Conservation (phyloP, 2,797 vertebrate species). For the Darevskia nairensis region DNA sequence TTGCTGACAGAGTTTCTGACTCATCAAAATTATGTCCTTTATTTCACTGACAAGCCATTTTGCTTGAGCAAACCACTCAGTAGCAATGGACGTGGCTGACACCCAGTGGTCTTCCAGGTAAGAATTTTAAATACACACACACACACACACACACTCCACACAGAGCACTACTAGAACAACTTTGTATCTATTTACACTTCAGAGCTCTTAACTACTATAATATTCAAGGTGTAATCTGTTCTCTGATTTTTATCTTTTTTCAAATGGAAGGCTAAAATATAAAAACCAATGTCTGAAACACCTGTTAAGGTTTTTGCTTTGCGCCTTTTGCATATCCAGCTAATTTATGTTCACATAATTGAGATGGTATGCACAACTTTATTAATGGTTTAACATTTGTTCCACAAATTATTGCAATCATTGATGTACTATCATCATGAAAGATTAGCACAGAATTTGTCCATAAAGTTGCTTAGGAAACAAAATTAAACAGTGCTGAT, state of each 20-base stretch:
- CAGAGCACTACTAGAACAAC: not conserved
- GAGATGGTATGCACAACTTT: conserved; percentile 1
- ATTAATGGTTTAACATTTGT: not conserved
- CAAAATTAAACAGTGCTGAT: not conserved
- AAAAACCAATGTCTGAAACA: conserved; percentile 39
- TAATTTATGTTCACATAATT: conserved; percentile 51
- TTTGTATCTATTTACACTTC: not conserved
- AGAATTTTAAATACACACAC: conserved; percentile 13
- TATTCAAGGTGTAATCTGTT: conserved; percentile 51
- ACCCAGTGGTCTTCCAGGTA: conserved; percentile 40
- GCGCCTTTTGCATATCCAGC: conserved; percentile 53
- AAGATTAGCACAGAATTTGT: not conserved
- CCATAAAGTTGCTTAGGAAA: conserved; percentile 8
- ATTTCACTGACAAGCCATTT: conserved; percentile 26
- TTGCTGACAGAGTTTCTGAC: conserved; percentile 17
- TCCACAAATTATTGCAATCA: conserved; percentile 32
- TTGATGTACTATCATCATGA: not conserved
- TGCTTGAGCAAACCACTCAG: conserved; percentile 20
- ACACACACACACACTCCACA: not conserved
- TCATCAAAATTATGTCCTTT: conserved; percentile 25
- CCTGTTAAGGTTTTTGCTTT: conserved; percentile 51
- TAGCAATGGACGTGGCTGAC: conserved; percentile 35
- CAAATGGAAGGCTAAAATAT: conserved; percentile 57
- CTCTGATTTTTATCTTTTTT: conserved; percentile 45
- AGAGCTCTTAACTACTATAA: not conserved